Evolutionary conservation across 1,140 invertebrate genomes (phyloP), one percentile per base, ranked within the genome.

Genomic region (Penaeus indicus): DNA sequence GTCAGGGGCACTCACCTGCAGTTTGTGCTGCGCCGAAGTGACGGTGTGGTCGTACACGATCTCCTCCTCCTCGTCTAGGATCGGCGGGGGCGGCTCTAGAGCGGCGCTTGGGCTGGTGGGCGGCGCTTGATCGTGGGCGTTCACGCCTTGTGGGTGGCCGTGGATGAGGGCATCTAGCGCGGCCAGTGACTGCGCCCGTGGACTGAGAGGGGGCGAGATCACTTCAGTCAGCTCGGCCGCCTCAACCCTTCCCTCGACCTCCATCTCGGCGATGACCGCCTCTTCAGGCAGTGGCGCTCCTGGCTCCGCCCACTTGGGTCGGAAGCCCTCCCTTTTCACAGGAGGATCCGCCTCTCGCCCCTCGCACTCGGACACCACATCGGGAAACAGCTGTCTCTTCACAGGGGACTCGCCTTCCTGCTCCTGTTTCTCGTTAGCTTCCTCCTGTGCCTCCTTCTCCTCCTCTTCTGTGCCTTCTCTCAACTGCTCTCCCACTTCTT

Each of bases 1-100:
- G 38, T 27, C 42, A 47, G 42, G 42, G 42, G 42, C 42, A 83
- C 86, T 47, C 42, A 88, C 80, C 86, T 88, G 86, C 42, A 88
- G 25, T 78, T 78, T 88, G 32, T 88, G 81, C 42, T 88, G 86
- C 11, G 86, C 86, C 5, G 86, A 88, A 21, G 38, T 88, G 42
- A 88, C 86, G 16, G 86, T 88, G 81, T 88, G 86, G n/a, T 88
- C 86, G 25, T 88, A 88, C 25, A 88, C 21, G 25, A 88, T 88
- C 67, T 88, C 86, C n/a, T 88, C 81, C 60, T 88, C 86, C 42
- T 84, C 81, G 60, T 63, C 47, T 3, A 13, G 42, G 25, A 18
- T 38, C 13, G 61, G 54, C 25, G 47, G 25, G 5, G 47, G 62
- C 32, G 32, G 22, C 32, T 54, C 47, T 16, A 47, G 10, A 22